These are phyloP conservation scores for Orientallactaga sibirica DNA, from an alignment of 2,797 vertebrate genomes.

Conservation along the genomic window DNA sequence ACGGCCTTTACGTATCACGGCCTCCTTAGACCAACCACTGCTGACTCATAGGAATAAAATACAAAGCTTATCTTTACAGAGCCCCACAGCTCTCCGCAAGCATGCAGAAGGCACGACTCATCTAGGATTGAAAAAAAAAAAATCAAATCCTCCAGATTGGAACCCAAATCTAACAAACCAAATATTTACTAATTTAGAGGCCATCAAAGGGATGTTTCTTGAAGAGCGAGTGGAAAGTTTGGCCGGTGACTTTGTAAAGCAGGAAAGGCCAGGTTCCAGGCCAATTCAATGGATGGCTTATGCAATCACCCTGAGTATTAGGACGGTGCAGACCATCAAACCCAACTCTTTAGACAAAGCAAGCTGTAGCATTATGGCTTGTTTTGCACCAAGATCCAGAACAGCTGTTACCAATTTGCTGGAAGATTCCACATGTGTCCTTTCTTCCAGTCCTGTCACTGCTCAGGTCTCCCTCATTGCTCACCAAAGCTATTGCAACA, in stretches of 20 bases:
- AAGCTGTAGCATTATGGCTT: slow-evolving; percentile 68
- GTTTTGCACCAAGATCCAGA: slow-evolving; percentile 75
- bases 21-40: background rate
- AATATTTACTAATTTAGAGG: slow-evolving; percentile 63
- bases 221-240: slow-evolving; percentile 68
- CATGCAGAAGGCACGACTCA: slow-evolving; percentile 8
- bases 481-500: slow-evolving; percentile 78
- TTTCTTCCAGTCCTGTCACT: slow-evolving; percentile 61
- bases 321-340: slow-evolving; percentile 69
- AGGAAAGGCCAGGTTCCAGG: slow-evolving; percentile 61
- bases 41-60: background rate
- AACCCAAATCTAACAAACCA: slow-evolving; percentile 48
- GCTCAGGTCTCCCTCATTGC: slow-evolving; percentile 54
- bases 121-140: slow-evolving; percentile 10
- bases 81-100: slow-evolving; percentile 26
- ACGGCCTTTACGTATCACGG: background rate
- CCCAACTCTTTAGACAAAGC: slow-evolving; percentile 68
- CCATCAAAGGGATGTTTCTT: slow-evolving; percentile 72
- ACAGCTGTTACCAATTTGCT: slow-evolving; percentile 79
- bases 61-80: slow-evolving; percentile 39
- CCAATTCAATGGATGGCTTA: slow-evolving; percentile 46
- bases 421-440: slow-evolving; percentile 70
- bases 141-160: slow-evolving; percentile 5
- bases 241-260: slow-evolving; percentile 36
- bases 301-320: slow-evolving; percentile 13